Percentiles rank a stretch among this genome's conserved stretches.
phyloP scores from a whole-genome alignment of 2,113 vertebrate species.

The Rhabdomys dilectus region DNA sequence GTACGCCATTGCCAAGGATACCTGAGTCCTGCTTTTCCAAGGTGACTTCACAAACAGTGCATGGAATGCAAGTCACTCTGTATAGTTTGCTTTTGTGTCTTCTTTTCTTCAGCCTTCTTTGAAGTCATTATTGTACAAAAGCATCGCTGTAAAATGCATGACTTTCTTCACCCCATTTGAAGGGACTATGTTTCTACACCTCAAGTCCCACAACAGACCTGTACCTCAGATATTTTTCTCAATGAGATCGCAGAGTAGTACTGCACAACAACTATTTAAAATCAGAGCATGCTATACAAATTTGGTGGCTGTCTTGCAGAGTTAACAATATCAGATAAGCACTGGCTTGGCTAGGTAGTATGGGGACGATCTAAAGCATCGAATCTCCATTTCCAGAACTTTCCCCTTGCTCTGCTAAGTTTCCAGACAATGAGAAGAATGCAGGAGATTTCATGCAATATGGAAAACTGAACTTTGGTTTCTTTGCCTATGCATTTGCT shows the following conservation, averaged over 20 bases:
- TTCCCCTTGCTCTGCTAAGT: not conserved
- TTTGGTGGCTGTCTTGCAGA: not conserved
- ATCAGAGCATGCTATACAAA: not conserved
- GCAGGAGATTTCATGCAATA: not conserved
- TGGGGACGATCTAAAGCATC: not conserved
- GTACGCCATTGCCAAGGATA: not conserved
- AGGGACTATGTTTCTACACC: not conserved
- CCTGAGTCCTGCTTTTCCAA: not conserved
- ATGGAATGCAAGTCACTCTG: not conserved
- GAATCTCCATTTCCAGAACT: not conserved
- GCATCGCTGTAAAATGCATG: not conserved
- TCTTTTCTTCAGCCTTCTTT: not conserved
- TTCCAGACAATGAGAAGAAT: not conserved
- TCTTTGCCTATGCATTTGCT: not conserved
- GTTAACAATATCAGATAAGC: not conserved
- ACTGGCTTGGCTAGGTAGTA: not conserved
- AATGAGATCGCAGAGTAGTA: not conserved
- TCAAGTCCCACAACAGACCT: not conserved
- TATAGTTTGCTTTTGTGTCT: not conserved
- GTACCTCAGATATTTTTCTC: not conserved
- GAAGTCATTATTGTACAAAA: constrained; percentile 4
- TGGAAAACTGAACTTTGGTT: not conserved
- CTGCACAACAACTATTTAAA: not conserved
- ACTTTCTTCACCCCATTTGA: not conserved
- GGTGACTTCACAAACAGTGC: not conserved